Evolutionary conservation across 2,797 vertebrate genomes (phyloP).

Genomic region (Chrosomus eos): DNA sequence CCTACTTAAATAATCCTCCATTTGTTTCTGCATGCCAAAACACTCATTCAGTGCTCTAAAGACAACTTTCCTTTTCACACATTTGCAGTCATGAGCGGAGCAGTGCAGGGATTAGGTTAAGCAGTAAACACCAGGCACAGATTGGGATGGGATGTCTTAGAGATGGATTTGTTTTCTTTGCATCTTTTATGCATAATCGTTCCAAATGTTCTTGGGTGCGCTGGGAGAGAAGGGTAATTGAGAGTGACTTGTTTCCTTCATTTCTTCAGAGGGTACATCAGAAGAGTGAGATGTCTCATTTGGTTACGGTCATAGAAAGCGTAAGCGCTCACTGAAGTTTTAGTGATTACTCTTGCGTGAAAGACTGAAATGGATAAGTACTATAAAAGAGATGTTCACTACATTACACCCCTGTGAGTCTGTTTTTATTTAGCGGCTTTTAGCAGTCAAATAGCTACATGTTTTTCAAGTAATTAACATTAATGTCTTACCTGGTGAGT

Average conservation of each 20-base stretch:
- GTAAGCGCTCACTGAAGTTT: constrained; percentile 6
- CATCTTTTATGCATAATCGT: constrained; percentile 37
- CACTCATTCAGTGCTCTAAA: constrained; percentile 32
- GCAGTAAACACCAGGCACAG: constrained; percentile 38
- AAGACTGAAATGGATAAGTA: constrained; percentile 29
- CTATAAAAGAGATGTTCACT: constrained; percentile 15
- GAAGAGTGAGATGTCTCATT: constrained; percentile 36
- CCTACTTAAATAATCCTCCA: constrained; percentile 41
- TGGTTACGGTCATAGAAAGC: constrained; percentile 23
- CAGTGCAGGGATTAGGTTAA: constrained; percentile 32
- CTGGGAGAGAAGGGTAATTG: constrained; percentile 33
- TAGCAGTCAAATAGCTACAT: not conserved
- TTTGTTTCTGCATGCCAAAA: constrained; percentile 13
- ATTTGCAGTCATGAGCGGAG: constrained; percentile 18
- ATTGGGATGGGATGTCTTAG: constrained; percentile 38
- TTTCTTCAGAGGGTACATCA: constrained; percentile 22
- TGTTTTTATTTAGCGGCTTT: not conserved
- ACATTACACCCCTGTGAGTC: constrained; percentile 2
- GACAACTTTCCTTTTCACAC: constrained; percentile 28
- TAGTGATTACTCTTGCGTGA: constrained; percentile 21
- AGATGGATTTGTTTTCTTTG: constrained; percentile 40
- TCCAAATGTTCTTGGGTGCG: constrained; percentile 21
- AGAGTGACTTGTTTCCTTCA: constrained; percentile 36
- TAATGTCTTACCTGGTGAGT: constrained; percentile 59
- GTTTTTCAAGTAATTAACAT: constrained; percentile 39